Evolutionary conservation across 2,113 vertebrate species (phyloP).

Genomic region (Piliocolobus tephrosceles): DNA sequence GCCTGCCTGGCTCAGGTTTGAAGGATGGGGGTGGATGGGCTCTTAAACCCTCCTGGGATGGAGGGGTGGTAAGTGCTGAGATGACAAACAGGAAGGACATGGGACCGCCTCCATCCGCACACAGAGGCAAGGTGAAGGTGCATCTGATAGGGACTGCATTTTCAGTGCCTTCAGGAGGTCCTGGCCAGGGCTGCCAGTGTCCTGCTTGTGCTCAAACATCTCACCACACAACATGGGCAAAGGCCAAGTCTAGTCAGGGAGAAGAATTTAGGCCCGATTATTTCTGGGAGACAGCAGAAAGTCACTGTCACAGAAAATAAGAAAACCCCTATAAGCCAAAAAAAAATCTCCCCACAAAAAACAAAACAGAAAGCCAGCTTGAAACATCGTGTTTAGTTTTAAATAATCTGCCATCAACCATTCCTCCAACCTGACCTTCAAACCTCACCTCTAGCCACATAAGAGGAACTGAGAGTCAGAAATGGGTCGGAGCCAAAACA

Average conservation of each 20-base stretch:
- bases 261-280: not conserved
- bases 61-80: not conserved
- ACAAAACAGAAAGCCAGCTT: not conserved
- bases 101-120: not conserved
- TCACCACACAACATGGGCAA: not conserved
- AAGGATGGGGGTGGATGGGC: not conserved
- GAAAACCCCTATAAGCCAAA: not conserved
- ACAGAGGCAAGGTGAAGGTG: not conserved
- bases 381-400: not conserved
- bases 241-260: not conserved
- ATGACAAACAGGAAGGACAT: not conserved
- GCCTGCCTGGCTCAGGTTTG: not conserved
- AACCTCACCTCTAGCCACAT: not conserved
- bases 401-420: not conserved
- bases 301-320: not conserved
- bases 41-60: not conserved
- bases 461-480: not conserved
- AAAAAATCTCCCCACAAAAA: not conserved
- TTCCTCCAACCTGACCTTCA: no score
- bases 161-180: not conserved
- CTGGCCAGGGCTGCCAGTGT: fast-evolving
- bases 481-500: not conserved
- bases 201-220: no score
- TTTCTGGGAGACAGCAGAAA: not conserved
- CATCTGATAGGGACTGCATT: not conserved